Base-by-base conservation (phyloP, 2,888 invertebrate genomes). In the Euclidia mi region DNA sequence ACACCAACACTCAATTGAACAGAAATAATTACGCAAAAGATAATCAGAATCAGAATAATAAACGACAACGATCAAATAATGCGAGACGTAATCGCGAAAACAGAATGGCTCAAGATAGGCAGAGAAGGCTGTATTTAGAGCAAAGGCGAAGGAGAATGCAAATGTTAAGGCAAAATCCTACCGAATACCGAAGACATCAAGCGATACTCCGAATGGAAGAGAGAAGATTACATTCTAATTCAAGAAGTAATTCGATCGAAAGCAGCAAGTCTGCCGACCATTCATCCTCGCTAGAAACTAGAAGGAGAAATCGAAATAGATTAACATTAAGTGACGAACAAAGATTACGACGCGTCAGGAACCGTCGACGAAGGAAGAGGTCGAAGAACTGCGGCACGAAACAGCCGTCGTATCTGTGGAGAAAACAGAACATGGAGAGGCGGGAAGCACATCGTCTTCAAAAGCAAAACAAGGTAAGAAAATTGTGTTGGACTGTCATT, bases 21-120 rank as follows among this genome's bases (percentile, higher is more conserved):
- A 90, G 78, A 95, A 82, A 93, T 50, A 14, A 29, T 20, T 35
- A 29, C 14, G 32, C 32, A 34, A 41, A 12, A 41, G 10, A 45
- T 15, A 35, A 3, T n/a, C n/a, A n/a, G 6, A 25, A 45, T 11
- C 78, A 85, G 81, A 73, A 85, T 62, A 63, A 65, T 29, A 84
- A 76, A 79, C 85, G 78, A 77, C 74, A 82, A 59, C 76, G 73
- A 95, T 92, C 57, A 89, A 94, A 82, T n/a, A n/a, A n/a, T 84
- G 88, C 76, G 82, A 95, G 79, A 93, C 94, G 78, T 91, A 91
- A 77, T 84, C 94, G 78, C 87, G 95, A 78, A 88, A 96, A 69
- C 95, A 96, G 91, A 96, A 96, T 96, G 95, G 95, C 88, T 71
- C 89, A 72, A 82, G 95, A 94, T 86, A 84, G 84, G 68, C 81